Percentiles rank a stretch among this genome's conserved stretches.
Evolutionary conservation across 2,797 vertebrate species (phyloP).

Genomic region (Xenopus petersii): DNA sequence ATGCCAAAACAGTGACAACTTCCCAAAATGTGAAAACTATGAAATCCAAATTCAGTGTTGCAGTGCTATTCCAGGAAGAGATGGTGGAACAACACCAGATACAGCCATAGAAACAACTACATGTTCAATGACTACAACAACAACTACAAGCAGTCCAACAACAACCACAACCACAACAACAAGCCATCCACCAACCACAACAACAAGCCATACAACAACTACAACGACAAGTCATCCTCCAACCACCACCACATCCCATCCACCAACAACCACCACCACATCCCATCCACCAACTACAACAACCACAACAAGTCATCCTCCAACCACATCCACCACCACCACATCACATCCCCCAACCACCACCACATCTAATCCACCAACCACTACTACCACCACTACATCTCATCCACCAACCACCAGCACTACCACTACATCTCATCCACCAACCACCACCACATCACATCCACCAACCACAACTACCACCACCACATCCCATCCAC

Average conservation of each 20-base stretch:
- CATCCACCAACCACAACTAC: no score
- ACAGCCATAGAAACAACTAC: rapidly evolving
- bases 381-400: no score
- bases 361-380: background rate
- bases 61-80: background rate
- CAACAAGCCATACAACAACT: no score
- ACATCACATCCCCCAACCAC: background rate
- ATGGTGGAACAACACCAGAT: no score
- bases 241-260: no score
- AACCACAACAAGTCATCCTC: background rate
- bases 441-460: no score
- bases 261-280: background rate
- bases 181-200: background rate
- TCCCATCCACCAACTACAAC: background rate
- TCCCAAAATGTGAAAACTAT: conserved; percentile 65
- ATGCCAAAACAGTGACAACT: conserved; percentile 64
- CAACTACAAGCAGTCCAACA: no score
- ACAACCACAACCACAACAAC: background rate
- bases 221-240: no score
- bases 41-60: conserved; percentile 65
- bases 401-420: no score
- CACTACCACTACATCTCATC: no score
- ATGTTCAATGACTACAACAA: background rate
- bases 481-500: no score
- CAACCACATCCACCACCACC: background rate